These are phyloP conservation scores for Emydura subglobosa DNA, from an alignment of 2,113 vertebrate species.

Conservation along the genomic window DNA sequence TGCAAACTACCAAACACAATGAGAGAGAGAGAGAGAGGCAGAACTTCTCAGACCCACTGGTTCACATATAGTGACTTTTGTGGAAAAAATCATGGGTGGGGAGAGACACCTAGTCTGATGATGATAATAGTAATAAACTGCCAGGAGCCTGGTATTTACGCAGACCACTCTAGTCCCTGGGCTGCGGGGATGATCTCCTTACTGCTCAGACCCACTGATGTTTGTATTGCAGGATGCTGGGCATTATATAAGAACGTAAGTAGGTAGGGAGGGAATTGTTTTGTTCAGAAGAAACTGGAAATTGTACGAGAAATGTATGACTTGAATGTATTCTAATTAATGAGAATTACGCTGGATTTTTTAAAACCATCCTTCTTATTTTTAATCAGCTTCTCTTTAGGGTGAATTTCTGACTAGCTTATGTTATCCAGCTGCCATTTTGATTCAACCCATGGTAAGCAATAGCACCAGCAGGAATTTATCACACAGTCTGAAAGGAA, in stretches of 20 bases:
- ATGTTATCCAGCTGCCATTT: background rate
- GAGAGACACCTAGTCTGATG: background rate
- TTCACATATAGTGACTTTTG: background rate
- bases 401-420: background rate
- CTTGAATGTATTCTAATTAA: background rate
- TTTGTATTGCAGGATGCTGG: background rate
- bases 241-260: background rate
- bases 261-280: background rate
- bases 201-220: background rate
- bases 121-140: background rate
- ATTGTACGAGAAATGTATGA: background rate
- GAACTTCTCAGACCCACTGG: background rate
- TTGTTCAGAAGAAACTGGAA: background rate
- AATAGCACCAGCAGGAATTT: accelerated
- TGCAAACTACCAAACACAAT: accelerated
- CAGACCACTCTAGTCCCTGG: background rate
- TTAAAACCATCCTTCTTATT: background rate
- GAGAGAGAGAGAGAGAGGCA: background rate
- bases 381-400: background rate
- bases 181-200: background rate
- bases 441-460: background rate
- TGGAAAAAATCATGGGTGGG: background rate
- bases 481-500: too few relatives aligned
- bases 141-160: background rate
- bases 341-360: background rate